Evolutionary conservation across 2,113 vertebrate genomes (phyloP).

Genomic region (Ciconia stormi): DNA sequence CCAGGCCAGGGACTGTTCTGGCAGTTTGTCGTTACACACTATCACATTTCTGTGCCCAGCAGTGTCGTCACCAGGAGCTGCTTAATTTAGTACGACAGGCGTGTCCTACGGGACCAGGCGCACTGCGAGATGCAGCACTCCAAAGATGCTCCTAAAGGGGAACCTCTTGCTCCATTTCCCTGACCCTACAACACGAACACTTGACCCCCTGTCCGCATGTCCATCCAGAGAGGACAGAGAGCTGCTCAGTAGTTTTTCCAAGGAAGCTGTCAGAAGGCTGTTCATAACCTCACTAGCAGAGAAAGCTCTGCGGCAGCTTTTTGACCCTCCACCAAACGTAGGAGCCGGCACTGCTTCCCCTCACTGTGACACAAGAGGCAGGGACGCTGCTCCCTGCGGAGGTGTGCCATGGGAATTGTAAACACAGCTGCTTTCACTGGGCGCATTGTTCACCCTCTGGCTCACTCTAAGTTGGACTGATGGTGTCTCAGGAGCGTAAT

Average conservation of each 20-base stretch:
- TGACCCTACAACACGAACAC: fast-evolving
- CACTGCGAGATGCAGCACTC: not conserved
- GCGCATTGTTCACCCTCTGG: not conserved
- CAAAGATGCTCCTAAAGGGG: not conserved
- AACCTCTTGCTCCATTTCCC: not conserved
- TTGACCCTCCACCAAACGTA: fast-evolving
- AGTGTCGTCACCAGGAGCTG: not conserved
- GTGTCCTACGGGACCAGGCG: not conserved
- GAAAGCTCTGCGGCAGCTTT: not conserved
- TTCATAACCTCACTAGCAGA: not conserved
- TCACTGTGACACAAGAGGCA: not conserved
- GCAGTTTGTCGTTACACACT: not conserved
- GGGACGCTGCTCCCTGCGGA: not conserved
- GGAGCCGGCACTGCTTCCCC: fast-evolving
- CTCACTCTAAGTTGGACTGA: not conserved
- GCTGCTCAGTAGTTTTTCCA: not conserved
- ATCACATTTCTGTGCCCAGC: not conserved
- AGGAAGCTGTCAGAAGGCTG: not conserved
- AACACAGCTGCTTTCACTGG: constrained; percentile 11
- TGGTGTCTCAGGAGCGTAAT: not conserved
- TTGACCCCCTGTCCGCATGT: too few species aligned
- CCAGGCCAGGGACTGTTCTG: not conserved
- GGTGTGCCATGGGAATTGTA: not conserved
- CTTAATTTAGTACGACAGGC: not conserved
- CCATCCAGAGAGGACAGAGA: not conserved